phyloP scores from a whole-genome alignment of 2,888 invertebrate species.

The Epistrophe grossulariae region DNA sequence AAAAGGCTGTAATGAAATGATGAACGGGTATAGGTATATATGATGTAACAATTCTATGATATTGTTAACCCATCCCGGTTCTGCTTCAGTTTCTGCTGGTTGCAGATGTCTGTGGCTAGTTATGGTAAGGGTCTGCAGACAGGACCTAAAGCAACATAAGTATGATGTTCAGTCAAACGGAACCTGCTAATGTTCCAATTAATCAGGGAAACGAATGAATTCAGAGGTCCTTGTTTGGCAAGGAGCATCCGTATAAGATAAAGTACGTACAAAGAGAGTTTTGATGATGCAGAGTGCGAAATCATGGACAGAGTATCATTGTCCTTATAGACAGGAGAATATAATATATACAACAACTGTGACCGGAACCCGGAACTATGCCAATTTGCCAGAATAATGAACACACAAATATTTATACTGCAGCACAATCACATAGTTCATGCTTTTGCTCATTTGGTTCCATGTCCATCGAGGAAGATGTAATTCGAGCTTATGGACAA shows the following conservation, averaged over 20 bases:
- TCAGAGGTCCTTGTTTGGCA: not conserved
- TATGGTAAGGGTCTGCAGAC: conserved; percentile 31
- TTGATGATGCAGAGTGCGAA: conserved; percentile 3
- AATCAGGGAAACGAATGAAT: conserved; percentile 63
- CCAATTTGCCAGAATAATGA: conserved; percentile 60
- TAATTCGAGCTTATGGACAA: conserved; percentile 44
- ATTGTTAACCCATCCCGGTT: conserved; percentile 46
- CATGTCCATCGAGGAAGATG: conserved; percentile 47
- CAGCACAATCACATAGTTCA: conserved; percentile 60
- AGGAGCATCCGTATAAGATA: conserved; percentile 2
- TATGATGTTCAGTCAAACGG: conserved; percentile 64
- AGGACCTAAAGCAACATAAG: conserved; percentile 56
- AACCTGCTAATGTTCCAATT: conserved; percentile 71
- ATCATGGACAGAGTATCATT: conserved; percentile 11
- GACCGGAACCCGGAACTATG: conserved; percentile 50
- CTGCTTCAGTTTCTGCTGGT: conserved; percentile 4
- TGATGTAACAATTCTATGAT: conserved; percentile 48
- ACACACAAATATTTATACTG: conserved; percentile 63
- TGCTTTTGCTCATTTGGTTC: conserved; percentile 63
- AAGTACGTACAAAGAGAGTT: conserved; percentile 8
- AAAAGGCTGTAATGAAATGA: conserved; percentile 69
- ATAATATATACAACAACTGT: not conserved
- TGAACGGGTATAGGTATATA: conserved; percentile 46
- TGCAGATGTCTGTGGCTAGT: conserved; percentile 11
- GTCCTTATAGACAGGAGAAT: not conserved